A percentile compares a stretch with the other conserved stretches of the same genome.
Conservation (phyloP, 2,113 vertebrate species). For the Epinephelus cyanopodus region DNA sequence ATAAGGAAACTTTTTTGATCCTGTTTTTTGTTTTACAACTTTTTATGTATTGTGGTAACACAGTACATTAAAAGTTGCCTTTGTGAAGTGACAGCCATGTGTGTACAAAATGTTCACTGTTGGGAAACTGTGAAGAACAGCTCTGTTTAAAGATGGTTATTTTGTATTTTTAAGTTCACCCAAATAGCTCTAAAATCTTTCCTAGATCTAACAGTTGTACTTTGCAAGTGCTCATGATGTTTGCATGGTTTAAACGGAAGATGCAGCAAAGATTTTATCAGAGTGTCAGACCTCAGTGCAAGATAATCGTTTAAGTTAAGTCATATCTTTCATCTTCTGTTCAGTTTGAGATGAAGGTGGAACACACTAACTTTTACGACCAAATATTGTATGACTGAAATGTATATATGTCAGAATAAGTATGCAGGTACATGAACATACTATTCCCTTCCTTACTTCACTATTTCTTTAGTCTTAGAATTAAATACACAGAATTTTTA, state of each 20-base stretch:
- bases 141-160: neutral
- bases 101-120: neutral
- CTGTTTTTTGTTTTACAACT: neutral
- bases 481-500: neutral
- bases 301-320: neutral
- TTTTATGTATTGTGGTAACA: neutral
- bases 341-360: slow-evolving; percentile 4
- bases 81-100: neutral
- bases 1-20: neutral
- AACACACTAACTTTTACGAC: neutral
- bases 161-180: neutral
- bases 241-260: neutral
- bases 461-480: neutral
- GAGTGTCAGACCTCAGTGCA: neutral
- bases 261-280: neutral
- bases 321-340: neutral
- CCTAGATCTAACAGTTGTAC: neutral
- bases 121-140: neutral
- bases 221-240: neutral
- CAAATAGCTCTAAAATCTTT: neutral
- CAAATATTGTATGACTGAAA: neutral
- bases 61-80: neutral
- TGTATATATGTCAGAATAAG: neutral
- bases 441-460: neutral
- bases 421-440: neutral